Base-by-base conservation (phyloP, 2,888 invertebrate genomes). In the Cheilosia pagana region DNA sequence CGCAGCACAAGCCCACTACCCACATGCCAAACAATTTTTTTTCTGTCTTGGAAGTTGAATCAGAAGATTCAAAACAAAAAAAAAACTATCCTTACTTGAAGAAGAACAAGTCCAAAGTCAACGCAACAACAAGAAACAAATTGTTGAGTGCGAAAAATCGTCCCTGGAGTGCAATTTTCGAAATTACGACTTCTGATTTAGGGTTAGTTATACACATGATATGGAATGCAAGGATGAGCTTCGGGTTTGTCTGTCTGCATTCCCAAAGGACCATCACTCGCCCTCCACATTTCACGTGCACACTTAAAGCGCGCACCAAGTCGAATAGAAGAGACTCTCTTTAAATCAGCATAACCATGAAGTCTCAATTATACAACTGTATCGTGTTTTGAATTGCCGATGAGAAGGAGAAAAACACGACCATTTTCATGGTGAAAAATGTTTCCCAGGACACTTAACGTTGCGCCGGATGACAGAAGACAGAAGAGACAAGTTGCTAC, bases 361-460 rank as follows among this genome's bases (percentile, higher is more conserved):
- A 85, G 85, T 81, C 85, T 85, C 85, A 85, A 85, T 85, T 85
- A 85, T 85, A 85, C 85, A 72, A 81, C 85, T 71, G 81, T 85
- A 85, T 76, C 81, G 81, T 81, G 85, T 71, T 85, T 76, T 85
- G 83, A 79, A 83, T 83, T 74, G 68, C 83, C 45, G 43, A 82
- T 77, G 67, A 72, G 60, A 45, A 43, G 35, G 65, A 65, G 60
- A 71, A 71, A 76, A 70, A 57, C 65, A 63, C 71, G 62, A 74
- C 52, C 41, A 60, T 31, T 60, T 72, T 53, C 43, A 23, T 28
- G 16, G 75, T 87, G 89, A 90, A 88, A 90, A 90, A 90, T 91
- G 90, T 90, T 89, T 91, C 90, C 90, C 91, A 88, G 87, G 88
- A 89, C 89, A 89, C 88, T 88, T 88, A 71, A 63, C 48, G 50